phyloP scores from a whole-genome alignment of 2,888 invertebrate genomes.

The Hyalella azteca region DNA sequence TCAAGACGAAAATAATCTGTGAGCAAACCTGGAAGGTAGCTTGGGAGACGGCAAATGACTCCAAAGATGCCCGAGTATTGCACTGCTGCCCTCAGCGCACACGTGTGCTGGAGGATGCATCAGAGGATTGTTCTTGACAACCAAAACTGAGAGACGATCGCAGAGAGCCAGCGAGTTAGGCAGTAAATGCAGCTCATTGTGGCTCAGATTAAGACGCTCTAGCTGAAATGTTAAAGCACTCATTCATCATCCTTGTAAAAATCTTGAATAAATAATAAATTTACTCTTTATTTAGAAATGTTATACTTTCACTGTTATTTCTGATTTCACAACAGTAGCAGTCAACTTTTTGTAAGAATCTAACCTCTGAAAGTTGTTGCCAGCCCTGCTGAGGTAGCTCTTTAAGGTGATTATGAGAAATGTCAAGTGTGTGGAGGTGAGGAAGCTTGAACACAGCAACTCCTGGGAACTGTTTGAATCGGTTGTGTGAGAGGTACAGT shows the following conservation, averaged over 20 bases:
- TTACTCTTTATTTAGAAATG: too few species aligned
- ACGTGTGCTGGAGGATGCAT: slow-evolving; percentile 55
- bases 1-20: too few species aligned
- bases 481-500: slow-evolving; percentile 53
- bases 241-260: too few species aligned
- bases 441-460: slow-evolving; percentile 41
- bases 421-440: slow-evolving; percentile 40
- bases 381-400: slow-evolving; percentile 45
- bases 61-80: slow-evolving; percentile 43
- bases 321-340: too few species aligned
- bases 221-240: slow-evolving; percentile 48
- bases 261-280: too few species aligned
- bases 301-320: too few species aligned
- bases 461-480: slow-evolving; percentile 42
- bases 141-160: slow-evolving; percentile 44
- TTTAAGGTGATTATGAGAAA: slow-evolving; percentile 45
- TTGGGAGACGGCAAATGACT: background rate
- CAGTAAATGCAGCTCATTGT: slow-evolving; percentile 50
- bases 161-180: slow-evolving; percentile 44
- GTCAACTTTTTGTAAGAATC: too few species aligned
- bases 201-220: slow-evolving; percentile 47
- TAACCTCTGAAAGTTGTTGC: background rate
- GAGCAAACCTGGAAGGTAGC: background rate
- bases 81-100: slow-evolving; percentile 46
- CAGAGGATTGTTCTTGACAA: slow-evolving; percentile 48